Base-by-base conservation (phyloP, 2,888 invertebrate genomes). In the Nemotelus nigrinus region DNA sequence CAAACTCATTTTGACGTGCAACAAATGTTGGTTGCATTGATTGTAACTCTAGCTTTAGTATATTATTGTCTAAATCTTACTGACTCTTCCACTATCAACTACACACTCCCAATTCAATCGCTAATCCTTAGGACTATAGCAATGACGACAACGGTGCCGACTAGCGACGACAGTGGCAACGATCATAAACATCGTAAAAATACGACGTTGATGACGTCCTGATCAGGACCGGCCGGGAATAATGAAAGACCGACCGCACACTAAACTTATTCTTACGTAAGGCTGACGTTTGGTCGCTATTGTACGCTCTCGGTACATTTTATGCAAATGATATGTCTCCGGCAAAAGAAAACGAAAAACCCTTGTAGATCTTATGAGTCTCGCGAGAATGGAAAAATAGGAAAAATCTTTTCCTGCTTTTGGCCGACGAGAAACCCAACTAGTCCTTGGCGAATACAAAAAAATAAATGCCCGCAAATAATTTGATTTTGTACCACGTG, bases 281-380 rank as follows among this genome's bases (percentile, higher is more conserved):
- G 25, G 25, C 25, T 25, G 25, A 25, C 25, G 25, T 25, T 25
- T 25, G 25, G 25, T 7, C 5, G 50, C 8, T 8, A 5, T 50
- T 50, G 50, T 50, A 50, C 50, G 50, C 6, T 25, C 25, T 50
- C 50, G 50, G 50, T 50, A 8, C 6, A 7, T 5, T 65, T 47
- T 65, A 65, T 65, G 65, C n/a, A 65, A 65, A 65, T 65, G 6
- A 47, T 45, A 45, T 65, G 65, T 65, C 65, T 7, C 65, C 65
- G 25, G 41, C 45, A 65, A 65, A 63, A 44, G 7, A 43, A 25
- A 25, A 25, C 25, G 25, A 25, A 25, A 25, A 6, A 41, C 47
- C n/a, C 43, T 65, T 45, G 65, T 7, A 65, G 43, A 65, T 5
- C 65, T 25, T 44, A 45, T 10, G 8, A 65, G 45, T 65, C 65